phyloP scores from a whole-genome alignment of 2,888 invertebrate species.

The Epinotia ramella region DNA sequence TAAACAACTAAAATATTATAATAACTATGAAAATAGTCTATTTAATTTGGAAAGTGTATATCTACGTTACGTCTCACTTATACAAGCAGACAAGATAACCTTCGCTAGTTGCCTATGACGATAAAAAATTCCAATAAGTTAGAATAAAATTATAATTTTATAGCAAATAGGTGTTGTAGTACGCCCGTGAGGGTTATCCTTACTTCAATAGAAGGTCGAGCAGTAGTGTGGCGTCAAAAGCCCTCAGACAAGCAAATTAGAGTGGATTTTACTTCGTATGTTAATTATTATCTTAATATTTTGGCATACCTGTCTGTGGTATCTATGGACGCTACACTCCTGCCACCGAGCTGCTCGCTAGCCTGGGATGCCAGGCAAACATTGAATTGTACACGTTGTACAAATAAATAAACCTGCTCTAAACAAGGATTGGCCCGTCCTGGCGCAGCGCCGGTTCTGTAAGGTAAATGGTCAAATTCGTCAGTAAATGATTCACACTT shows the following conservation, averaged over 20 bases:
- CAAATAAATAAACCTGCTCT: slow-evolving; percentile 40
- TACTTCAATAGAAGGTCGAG: background rate
- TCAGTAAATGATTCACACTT: slow-evolving; percentile 64
- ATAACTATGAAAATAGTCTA: slow-evolving; percentile 5
- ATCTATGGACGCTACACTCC: slow-evolving; percentile 1
- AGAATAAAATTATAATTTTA: background rate
- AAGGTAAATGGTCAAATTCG: slow-evolving; percentile 79
- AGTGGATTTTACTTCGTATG: background rate
- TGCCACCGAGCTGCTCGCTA: background rate
- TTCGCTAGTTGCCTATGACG: background rate
- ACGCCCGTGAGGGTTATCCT: background rate
- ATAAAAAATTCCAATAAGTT: background rate
- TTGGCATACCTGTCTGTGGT: background rate
- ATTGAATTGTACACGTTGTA: slow-evolving; percentile 16
- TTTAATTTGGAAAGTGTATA: slow-evolving; percentile 1
- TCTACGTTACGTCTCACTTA: slow-evolving; percentile 7
- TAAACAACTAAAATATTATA: slow-evolving; percentile 10
- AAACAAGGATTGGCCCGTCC: slow-evolving; percentile 68
- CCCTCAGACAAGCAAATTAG: background rate
- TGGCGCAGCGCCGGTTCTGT: slow-evolving; percentile 72
- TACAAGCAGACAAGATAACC: slow-evolving; percentile 10
- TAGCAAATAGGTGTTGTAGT: background rate
- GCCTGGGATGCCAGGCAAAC: background rate
- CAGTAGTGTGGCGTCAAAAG: slow-evolving; percentile 6
- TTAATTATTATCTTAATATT: background rate